Conservation (phyloP, 2,888 invertebrate species). For the Pogonocherus hispidulus region DNA sequence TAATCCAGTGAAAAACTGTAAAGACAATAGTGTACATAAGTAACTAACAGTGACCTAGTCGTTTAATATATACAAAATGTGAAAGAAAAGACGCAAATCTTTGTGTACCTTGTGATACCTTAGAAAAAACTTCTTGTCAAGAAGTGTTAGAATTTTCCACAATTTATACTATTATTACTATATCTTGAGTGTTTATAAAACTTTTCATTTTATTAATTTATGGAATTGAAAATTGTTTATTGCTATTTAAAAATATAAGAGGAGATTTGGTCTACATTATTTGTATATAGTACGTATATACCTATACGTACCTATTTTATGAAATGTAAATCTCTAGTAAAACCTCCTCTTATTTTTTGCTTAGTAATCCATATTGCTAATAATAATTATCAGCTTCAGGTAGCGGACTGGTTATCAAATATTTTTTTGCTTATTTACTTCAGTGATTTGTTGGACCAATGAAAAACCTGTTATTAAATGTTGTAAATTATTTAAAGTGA, state of each 20-base stretch:
- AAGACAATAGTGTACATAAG: constrained; percentile 21
- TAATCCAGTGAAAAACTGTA: not conserved
- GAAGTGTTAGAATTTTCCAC: constrained; percentile 23
- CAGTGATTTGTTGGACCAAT: constrained; percentile 64
- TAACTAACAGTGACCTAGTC: constrained; percentile 50
- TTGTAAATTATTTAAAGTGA: constrained; percentile 52
- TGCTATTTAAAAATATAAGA: constrained; percentile 7
- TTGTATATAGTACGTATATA: not conserved
- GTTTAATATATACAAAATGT: constrained; percentile 27
- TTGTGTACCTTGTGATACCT: constrained; percentile 68
- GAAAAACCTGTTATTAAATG: constrained; percentile 50
- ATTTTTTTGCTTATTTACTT: constrained; percentile 47
- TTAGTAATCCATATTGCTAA: constrained; percentile 18
- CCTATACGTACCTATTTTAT: not conserved
- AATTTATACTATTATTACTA: constrained; percentile 13
- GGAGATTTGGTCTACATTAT: not conserved
- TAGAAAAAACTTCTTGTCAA: constrained; percentile 15
- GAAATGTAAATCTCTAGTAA: not conserved
- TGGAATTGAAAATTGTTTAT: constrained; percentile 38
- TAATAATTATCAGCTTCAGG: constrained; percentile 37
- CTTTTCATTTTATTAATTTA: constrained; percentile 9
- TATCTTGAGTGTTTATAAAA: constrained; percentile 23
- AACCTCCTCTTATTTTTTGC: constrained; percentile 16
- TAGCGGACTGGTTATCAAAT: constrained; percentile 47
- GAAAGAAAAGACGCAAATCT: constrained; percentile 61